Evolutionary conservation across 2,888 invertebrate species (phyloP), one percentile per base, ranked within the genome.

Genomic region (Lepidonotus clava): DNA sequence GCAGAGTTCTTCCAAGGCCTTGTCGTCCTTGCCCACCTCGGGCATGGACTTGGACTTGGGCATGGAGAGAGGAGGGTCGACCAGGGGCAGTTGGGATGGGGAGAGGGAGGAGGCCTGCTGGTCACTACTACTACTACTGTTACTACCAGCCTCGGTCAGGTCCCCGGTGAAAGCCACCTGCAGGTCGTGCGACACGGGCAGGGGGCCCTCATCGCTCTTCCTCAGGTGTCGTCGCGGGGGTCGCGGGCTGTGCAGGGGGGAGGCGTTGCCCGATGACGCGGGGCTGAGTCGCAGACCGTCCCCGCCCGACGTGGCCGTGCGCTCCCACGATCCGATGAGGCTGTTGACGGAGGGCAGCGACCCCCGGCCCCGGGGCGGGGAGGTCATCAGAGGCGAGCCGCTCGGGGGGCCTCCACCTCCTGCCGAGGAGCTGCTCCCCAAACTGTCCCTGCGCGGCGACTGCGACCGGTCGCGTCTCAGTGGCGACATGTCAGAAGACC

Each of bases 1-100:
- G 28, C 80, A 80, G 4, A 80, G 46, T 80, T 80, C 80, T 14
- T 80, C 80, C 2, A 80, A 28, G 11, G 80, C 80, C 80, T 80
- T 80, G 18, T 80, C 46, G 41, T 80, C 80, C 11, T 41, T 32
- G 51, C 46, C 80, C 24, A 80, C 80, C 51, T 80, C 80, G 11
- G 80, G 80, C 80, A 80, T 80, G 80, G 80, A 80, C 51, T 80
- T 80, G 46, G 80, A 80, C 46, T 80, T 80, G 28, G 80, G 80
- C 46, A 80, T 80, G 51, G 46, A 41, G 32, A 46, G 28, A 11
- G 14, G 40, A n/a, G 40, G 46, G 46, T n/a, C 80, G 4, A 36
- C 71, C n/a, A n/a, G n/a, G n/a, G n/a, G n/a, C 51, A 51, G 21
- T 14, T 51, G 11, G 11, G 14, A 14, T 5, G 46, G 80, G 6